These are phyloP conservation scores for Lycia hirtaria DNA, from an alignment of 2,888 invertebrate genomes.

Conservation along the genomic window DNA sequence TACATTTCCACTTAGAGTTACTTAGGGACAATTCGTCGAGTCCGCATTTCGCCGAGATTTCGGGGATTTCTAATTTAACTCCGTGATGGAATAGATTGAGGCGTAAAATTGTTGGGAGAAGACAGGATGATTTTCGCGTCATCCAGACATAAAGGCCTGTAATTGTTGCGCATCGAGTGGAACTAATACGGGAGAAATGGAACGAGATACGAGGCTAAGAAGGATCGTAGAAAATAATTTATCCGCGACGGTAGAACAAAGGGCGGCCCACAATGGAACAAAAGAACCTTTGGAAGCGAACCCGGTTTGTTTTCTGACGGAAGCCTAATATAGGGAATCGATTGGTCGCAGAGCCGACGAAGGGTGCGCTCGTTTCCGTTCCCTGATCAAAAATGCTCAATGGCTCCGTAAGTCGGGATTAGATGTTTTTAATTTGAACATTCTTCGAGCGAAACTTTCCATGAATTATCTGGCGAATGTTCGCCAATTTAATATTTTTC, in stretches of 20 bases:
- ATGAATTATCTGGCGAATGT: background rate
- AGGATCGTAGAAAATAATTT: constrained; percentile 84
- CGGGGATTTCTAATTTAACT: constrained; percentile 68
- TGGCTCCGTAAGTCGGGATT: constrained; percentile 26
- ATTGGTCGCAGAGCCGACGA: constrained; percentile 71
- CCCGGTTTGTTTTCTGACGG: constrained; percentile 78
- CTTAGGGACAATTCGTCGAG: constrained; percentile 44
- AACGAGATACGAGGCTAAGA: constrained; percentile 79
- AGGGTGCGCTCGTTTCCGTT: constrained; percentile 66
- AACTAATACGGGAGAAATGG: constrained; percentile 84
- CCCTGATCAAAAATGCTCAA: constrained; percentile 53
- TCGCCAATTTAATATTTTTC: constrained; percentile 5
- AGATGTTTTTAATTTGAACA: constrained; percentile 33
- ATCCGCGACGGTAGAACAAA: constrained; percentile 81
- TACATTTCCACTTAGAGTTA: constrained; percentile 31
- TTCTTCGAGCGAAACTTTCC: constrained; percentile 13
- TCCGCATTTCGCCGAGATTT: constrained; percentile 53
- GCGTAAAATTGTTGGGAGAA: constrained; percentile 79
- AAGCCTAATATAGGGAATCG: constrained; percentile 79
- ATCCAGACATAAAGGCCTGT: constrained; percentile 80
- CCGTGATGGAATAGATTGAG: constrained; percentile 68
- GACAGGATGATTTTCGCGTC: constrained; percentile 82
- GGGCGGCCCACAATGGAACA: constrained; percentile 77
- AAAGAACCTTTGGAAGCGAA: constrained; percentile 73
- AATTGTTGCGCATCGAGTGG: constrained; percentile 84